Base-by-base conservation (phyloP, 2,797 vertebrate species). In the Crocidura indochinensis region DNA sequence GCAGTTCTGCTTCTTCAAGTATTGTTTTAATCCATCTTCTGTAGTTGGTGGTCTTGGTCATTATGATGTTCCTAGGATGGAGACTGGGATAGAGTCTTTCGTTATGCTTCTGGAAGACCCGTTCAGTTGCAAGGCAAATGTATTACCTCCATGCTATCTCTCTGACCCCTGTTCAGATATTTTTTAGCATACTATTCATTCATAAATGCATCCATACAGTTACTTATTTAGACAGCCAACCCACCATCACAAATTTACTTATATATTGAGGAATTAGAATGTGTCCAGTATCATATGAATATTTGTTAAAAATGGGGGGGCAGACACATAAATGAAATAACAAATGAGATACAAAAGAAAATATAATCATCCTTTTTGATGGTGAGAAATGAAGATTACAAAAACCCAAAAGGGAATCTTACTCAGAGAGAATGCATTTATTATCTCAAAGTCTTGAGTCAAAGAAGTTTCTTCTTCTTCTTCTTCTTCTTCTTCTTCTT, bases 261-360 rank as follows among this genome's bases (percentile, higher is more conserved):
- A 53, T 22, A 31, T 83, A 77, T 27, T 74, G 9, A 84, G 60
- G 11, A 17, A 85, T 56, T 71, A 22, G 11, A 85, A 15, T 24
- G 4, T 14, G 64, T 79, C 15, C 9, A 84, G 26, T 3, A 77
- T 91, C 62, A 85, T 27, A 38, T 65, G 65, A 31, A 51, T 1
- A 20, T 85, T 53, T 81, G 14, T 77, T 80, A 38, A 20, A 93
- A 94, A 84, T 47, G 31, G 15, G 11, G 91, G 64, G 44, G 79
- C 0, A 85, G 3, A 73, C 76, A 46, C 11, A 69, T 38, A 87
- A 87, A 29, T 65, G 5, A 87, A 91, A 64, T 31, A 72, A 86
- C 87, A 82, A 51, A 4, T 71, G 67, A 87, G 29, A 4, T 62
- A 1, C 60, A 47, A 78, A 53, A 51, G 17, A 72, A 90, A 82